These are phyloP conservation scores for Tachystola acroxantha DNA, from an alignment of 2,888 invertebrate genomes.

Conservation along the genomic window DNA sequence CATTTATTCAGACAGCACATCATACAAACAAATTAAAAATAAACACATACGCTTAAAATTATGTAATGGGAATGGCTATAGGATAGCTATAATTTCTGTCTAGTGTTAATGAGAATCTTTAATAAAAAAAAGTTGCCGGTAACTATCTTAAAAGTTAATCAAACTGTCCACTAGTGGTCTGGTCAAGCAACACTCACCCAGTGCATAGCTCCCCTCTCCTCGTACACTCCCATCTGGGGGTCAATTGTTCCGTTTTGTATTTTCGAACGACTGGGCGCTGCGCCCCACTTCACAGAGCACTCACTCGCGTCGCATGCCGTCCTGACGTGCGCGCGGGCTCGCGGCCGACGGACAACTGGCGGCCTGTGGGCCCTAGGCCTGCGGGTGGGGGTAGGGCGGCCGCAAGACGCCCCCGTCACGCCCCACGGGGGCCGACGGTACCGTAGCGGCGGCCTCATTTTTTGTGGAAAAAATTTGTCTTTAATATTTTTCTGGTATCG, in stretches of 20 bases:
- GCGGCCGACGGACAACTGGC: slow-evolving; percentile 67
- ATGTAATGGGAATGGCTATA: no score
- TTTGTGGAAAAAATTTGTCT: slow-evolving; percentile 36
- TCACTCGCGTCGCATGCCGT: slow-evolving; percentile 53
- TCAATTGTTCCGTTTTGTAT: slow-evolving; percentile 74
- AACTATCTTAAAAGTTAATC: no score
- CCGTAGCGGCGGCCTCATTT: slow-evolving; percentile 16
- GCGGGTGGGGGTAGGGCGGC: background rate
- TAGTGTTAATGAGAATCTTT: no score
- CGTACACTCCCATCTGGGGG: slow-evolving; percentile 95
- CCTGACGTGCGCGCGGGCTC: slow-evolving; percentile 47
- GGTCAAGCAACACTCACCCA: slow-evolving; percentile 84
- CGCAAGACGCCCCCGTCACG: slow-evolving; percentile 28
- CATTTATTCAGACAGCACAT: no score
- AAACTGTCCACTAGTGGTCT: no score
- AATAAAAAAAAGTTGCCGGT: no score
- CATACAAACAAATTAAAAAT: no score
- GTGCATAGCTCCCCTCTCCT: slow-evolving; percentile 94
- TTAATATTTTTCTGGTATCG: slow-evolving; percentile 46
- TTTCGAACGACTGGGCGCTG: slow-evolving; percentile 70
- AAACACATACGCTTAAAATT: no score
- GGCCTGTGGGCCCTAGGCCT: slow-evolving; percentile 15
- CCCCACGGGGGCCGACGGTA: slow-evolving; percentile 15
- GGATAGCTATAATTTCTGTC: no score
- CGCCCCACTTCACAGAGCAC: slow-evolving; percentile 71